phyloP scores from a whole-genome alignment of 2,113 vertebrate genomes.

The Chlamydotis undulata region DNA sequence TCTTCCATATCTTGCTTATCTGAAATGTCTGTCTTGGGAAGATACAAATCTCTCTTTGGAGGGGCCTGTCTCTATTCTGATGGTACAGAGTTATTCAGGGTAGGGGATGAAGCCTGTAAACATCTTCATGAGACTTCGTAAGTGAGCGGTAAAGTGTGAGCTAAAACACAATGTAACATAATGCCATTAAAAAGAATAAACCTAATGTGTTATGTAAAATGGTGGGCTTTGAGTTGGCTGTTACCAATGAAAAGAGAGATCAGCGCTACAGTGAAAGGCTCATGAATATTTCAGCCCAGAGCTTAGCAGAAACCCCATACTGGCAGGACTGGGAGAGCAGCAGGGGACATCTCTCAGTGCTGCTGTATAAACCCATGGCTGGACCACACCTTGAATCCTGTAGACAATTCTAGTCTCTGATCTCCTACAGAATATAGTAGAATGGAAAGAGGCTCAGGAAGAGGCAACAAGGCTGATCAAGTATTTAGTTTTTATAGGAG shows the following conservation, averaged over 20 bases:
- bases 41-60: not conserved
- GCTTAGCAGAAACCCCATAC: not conserved
- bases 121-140: not conserved
- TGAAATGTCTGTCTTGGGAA: not conserved
- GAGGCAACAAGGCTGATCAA: not conserved
- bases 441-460: not conserved
- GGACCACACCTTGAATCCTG: not conserved
- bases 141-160: not conserved
- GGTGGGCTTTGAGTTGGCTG: not conserved
- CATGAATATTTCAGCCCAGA: not conserved
- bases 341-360: not conserved
- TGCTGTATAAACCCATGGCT: not conserved
- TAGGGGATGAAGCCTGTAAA: not conserved
- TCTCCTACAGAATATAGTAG: not conserved
- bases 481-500: not conserved
- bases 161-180: not conserved
- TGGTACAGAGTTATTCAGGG: not conserved
- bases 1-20: not conserved
- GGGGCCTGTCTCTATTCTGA: not conserved
- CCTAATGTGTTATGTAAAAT: not conserved
- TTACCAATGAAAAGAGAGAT: not conserved
- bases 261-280: not conserved
- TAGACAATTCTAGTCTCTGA: not conserved
- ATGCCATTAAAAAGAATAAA: not conserved
- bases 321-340: not conserved